Conservation (phyloP, 1,140 invertebrate species). For the Eueides isabella region DNA sequence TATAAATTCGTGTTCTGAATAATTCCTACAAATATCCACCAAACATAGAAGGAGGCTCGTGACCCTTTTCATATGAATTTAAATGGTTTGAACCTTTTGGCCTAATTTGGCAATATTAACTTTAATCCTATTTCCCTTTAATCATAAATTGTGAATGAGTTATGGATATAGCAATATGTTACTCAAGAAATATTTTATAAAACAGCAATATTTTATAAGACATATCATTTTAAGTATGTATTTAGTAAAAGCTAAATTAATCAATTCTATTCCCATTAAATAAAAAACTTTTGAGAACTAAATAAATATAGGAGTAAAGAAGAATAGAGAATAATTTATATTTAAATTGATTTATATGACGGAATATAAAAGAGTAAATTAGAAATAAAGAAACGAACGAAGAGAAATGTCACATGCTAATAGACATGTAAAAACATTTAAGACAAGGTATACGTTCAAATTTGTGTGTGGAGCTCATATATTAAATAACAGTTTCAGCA, state of each 20-base stretch:
- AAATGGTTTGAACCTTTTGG: conserved; percentile 14
- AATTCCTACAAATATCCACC: conserved; percentile 9
- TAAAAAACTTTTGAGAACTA: too few relatives aligned
- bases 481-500: too few relatives aligned
- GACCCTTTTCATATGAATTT: conserved; percentile 11
- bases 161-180: conserved; percentile 2
- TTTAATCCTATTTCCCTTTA: conserved; percentile 13
- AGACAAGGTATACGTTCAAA: neutral
- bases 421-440: neutral
- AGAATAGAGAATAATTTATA: neutral
- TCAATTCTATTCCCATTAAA: neutral
- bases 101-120: conserved; percentile 3
- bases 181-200: neutral
- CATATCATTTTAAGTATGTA: too few relatives aligned
- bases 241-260: neutral
- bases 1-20: conserved; percentile 9
- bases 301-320: neutral
- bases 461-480: too few relatives aligned
- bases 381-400: neutral
- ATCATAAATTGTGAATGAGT: conserved; percentile 3
- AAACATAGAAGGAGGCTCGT: conserved; percentile 10
- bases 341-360: neutral
- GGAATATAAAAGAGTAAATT: neutral
- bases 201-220: neutral
- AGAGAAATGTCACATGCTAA: neutral